Conservation (phyloP, 2,888 invertebrate species). For the Erpobdella octoculata region DNA sequence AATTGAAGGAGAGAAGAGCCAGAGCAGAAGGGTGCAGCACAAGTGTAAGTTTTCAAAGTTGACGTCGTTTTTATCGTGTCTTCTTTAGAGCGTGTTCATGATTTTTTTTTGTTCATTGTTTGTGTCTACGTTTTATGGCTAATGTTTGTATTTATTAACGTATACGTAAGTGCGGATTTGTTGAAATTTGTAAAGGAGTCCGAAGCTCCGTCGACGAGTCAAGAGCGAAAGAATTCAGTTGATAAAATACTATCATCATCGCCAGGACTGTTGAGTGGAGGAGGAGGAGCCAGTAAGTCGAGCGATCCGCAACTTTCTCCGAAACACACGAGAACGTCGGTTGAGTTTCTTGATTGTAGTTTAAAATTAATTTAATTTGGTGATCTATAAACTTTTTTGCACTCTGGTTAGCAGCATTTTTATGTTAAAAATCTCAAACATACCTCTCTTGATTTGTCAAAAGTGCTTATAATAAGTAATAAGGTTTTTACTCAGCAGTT, state of each 20-base stretch:
- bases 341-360: no score
- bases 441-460: no score
- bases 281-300: not conserved
- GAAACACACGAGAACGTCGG: conserved; percentile 10
- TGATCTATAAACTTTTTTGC: no score
- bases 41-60: not conserved
- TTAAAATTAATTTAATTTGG: no score
- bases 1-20: conserved; percentile 25
- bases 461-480: no score
- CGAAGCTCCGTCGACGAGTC: not conserved
- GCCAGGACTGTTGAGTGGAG: not conserved
- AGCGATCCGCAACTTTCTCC: not conserved
- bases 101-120: not conserved
- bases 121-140: not conserved
- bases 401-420: no score
- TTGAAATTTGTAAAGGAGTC: not conserved
- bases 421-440: no score
- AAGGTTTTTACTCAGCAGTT: no score
- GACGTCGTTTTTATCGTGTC: no score
- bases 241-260: conserved; percentile 11
- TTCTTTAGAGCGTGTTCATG: no score
- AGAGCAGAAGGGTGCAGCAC: conserved; percentile 5
- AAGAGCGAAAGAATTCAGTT: conserved; percentile 14
- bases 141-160: not conserved
- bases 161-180: not conserved